These are phyloP conservation scores for Pseudachorutes palmiensis DNA, from an alignment of 1,140 invertebrate species.

Conservation along the genomic window DNA sequence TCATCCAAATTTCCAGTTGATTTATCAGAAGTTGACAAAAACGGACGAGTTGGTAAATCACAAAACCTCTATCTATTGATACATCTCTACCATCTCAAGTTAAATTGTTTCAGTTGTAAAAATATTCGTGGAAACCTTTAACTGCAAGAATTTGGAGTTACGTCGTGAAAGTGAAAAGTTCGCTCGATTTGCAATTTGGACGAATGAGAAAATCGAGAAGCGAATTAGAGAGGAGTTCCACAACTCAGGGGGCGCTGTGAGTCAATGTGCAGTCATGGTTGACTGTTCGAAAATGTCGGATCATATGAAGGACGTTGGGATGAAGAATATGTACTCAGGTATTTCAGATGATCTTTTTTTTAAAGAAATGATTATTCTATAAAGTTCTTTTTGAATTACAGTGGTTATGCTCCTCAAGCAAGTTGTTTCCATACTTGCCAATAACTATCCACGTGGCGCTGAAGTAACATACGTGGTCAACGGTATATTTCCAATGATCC, in stretches of 20 bases:
- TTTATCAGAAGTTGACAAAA: neutral
- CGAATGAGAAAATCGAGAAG: neutral
- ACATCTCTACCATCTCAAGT: neutral
- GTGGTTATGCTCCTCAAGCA: neutral
- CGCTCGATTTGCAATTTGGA: neutral
- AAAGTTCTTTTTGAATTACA: neutral
- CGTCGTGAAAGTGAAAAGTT: neutral
- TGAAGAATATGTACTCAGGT: neutral
- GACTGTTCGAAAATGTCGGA: neutral
- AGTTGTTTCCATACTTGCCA: neutral
- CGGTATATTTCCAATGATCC: neutral
- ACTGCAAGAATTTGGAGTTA: neutral
- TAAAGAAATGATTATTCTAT: neutral
- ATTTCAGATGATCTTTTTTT: neutral
- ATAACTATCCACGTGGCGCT: neutral
- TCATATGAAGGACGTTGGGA: neutral
- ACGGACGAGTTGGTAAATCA: neutral
- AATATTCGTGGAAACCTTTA: neutral
- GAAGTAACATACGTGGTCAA: neutral
- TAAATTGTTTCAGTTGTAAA: neutral
- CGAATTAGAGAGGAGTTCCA: neutral
- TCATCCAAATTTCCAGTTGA: neutral
- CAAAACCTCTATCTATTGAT: neutral
- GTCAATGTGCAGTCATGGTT: neutral
- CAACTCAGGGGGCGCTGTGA: neutral